Evolutionary conservation across 2,797 vertebrate species (phyloP).

Genomic region (Phaenicophaeus curvirostris): DNA sequence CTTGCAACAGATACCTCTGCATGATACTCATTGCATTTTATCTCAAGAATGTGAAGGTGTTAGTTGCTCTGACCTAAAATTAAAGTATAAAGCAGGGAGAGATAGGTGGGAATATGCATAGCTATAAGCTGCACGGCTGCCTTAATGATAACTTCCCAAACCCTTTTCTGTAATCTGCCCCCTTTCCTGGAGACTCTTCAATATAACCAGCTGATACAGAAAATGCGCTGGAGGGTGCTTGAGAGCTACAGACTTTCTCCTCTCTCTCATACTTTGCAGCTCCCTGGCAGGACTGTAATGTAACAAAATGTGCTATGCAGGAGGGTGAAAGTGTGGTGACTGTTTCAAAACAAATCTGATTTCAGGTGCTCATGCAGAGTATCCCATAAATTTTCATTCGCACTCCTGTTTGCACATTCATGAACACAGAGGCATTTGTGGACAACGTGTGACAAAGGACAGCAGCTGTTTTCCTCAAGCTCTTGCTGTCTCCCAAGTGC

Average conservation of each 20-base stretch:
- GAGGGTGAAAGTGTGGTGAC: not conserved
- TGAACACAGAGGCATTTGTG: not conserved
- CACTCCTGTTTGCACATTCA: not conserved
- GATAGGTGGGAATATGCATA: not conserved
- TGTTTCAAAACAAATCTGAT: not conserved
- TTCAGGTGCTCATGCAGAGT: not conserved
- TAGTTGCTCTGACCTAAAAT: not conserved
- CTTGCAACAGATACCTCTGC: not conserved
- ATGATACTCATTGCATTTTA: not conserved
- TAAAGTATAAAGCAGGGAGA: not conserved
- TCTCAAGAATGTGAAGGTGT: not conserved
- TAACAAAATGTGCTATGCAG: not conserved
- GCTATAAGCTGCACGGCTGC: not conserved
- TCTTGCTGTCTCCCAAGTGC: not conserved
- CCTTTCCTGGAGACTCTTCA: not conserved
- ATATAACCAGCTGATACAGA: not conserved
- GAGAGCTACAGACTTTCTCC: not conserved
- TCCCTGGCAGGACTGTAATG: fast-evolving
- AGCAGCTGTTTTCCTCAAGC: not conserved
- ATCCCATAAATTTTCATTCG: not conserved
- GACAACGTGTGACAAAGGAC: not conserved
- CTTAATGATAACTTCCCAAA: not conserved
- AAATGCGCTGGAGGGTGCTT: not conserved
- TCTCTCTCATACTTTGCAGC: fast-evolving
- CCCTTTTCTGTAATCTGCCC: not conserved